Evolutionary conservation across 1,140 invertebrate genomes (phyloP), one percentile per base, ranked within the genome.

Genomic region (Papilio polyxenes): DNA sequence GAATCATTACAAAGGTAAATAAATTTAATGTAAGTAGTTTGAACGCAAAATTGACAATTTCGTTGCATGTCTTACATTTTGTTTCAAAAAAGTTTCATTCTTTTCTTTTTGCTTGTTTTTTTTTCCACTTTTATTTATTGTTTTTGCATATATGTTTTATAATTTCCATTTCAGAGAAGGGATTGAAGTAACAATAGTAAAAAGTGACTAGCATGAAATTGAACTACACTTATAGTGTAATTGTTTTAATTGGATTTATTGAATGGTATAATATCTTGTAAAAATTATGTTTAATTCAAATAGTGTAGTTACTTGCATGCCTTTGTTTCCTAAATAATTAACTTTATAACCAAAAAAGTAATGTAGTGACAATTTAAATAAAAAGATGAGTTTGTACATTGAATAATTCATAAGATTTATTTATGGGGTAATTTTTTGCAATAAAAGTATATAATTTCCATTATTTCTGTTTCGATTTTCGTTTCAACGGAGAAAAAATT

Each of bases 1-100:
- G 93, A 94, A 76, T 93, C 91, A 85, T 89, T 94, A 90, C 92
- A 93, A 91, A 92, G 93, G 93, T 94, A 89, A 87, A 76, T 75
- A 48, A 56, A 77, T 81, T 10, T 62, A 72, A 72, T 69, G 48
- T 77, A 48, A 37, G 80, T 59, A 20, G 48, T 74, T 15, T 49
- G 10, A 44, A 48, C n/a, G 69, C 15, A 17, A 72, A 75, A 77
- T 75, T 83, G 31, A 75, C 37, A 48, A 20, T 83, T 75, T 82
- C 81, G 62, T 81, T 81, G 37, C 48, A 79, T 31, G 20, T 75
- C 31, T 9, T 75, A n/a, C 82, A 44, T 44, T 44, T 44, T 44
- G 40, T 44, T 44, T n/a, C 53, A 31, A 72, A 53, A 59, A 81
- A 78, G 51, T 17, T 56, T 31, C 13, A 15, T 80, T 17, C 8